Base-by-base conservation (phyloP, 2,797 vertebrate genomes). In the Galaxias olidus region DNA sequence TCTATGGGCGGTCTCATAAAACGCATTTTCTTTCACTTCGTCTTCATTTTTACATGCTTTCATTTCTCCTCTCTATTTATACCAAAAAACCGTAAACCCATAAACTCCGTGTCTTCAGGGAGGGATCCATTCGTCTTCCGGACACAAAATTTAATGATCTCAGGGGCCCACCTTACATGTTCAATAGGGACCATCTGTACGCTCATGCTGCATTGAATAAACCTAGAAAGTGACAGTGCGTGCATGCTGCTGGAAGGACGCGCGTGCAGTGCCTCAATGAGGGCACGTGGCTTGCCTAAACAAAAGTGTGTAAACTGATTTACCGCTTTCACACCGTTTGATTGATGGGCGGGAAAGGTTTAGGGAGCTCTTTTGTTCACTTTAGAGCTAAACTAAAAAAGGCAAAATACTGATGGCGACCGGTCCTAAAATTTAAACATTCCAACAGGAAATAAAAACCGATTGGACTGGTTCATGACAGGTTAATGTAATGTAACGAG, bases 91-190 rank as follows among this genome's bases (percentile, higher is more conserved):
- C 74, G 70, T 87, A 81, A 89, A 89, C 83, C 87, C 86, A 88
- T 88, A 87, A 90, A 87, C 61, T 84, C 74, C 55, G 73, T 83
- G 84, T 89, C 88, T 88, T 86, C 66, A 74, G 87, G 86, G 88
- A 86, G 73, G 77, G 48, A 83, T 83, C 79, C 89, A 91, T 91
- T 89, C 86, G 83, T 91, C 90, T 88, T 87, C 75, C 48, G 77
- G 83, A 89, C 86, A 87, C 84, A 82, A 84, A 87, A 90, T 89
- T 74, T 82, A 88, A 88, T 90, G 84, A 90, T 90, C 80, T 83
- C 75, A 55, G 73, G 69, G 63, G 68, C 59, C 69, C 62, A 71
- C 81, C 71, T 81, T 48, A 55, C 59, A 59, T 44, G 57, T 77
- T 90, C 86, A 89, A 88, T 84, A 66, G 78, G 71, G 72, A 80